Evolutionary conservation across 2,797 vertebrate species (phyloP), one percentile per base, ranked within the genome.

Genomic region (Tragopan temminckii): DNA sequence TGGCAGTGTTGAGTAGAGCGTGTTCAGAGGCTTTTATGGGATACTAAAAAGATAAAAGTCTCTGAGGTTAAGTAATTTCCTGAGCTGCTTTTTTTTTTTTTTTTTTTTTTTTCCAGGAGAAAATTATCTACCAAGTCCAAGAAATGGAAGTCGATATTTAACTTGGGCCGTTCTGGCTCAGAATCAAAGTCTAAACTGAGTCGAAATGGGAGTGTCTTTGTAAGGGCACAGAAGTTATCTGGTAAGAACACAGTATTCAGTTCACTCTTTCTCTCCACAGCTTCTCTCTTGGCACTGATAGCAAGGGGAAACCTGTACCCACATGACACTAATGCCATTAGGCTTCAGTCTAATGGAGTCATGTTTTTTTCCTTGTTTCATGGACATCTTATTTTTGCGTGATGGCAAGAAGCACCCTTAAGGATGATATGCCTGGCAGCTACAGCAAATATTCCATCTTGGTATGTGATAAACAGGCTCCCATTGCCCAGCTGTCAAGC

Each of bases 111-210:
- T 96, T 97, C 42, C 88, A 99, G 99, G 97, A 99, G 99, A 95
- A 99, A 99, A 95, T 98, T 99, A 90, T 99, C 99, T 93, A 99
- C 99, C 79, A 99, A 99, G 97, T 99, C 99, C 8, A 99, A 99
- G 97, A 99, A 99, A 95, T 99, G 99, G 99, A 99, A 99, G 96
- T 99, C 99, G 11, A 99, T 99, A 97, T 99, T 99, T 97, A 99
- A 99, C 96, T 97, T 99, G 85, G 99, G 99, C 38, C 98, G 98
- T 40, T 99, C 99, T 53, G 98, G 99, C 75, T 97, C 98, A 43
- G 99, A 99, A 59, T 98, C 99, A 7, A 99, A 99, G 95, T 99
- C 99, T 85, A 99, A 99, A 97, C 98, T 99, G 94, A 99, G 98
- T 96, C 98, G 99, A 66, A 99, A 99, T 4, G 99, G 99, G 38